Evolutionary conservation across 2,888 invertebrate species (phyloP), one percentile per base, ranked within the genome.

Genomic region (Melolontha melolontha): DNA sequence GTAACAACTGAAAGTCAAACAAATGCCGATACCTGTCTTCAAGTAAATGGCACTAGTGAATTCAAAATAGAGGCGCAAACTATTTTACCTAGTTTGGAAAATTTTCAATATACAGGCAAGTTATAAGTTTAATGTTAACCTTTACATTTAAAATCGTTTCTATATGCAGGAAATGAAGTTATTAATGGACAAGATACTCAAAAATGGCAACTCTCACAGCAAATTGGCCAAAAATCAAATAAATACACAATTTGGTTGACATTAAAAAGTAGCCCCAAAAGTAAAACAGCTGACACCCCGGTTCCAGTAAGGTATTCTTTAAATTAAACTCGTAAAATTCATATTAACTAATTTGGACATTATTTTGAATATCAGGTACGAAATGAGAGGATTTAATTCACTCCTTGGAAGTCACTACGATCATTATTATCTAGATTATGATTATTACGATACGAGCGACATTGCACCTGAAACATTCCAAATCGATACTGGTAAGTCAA

Each of bases 381-480:
- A 97, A 84, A 98, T 98, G 97, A 90, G 90, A 78, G 98, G 97
- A 0, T 97, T 88, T 82, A 97, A 98, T 81, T 89, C 91, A 0
- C 85, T 98, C 0, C 85, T 98, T n/a, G 97, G 97, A 0, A 97
- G 97, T 0, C 97, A 98, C 82, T 97, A 93, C 79, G 97, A 98
- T 82, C 96, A 97, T 81, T 98, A 98, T 79, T 94, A 92, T 80
- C 81, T 98, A 54, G 90, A 92, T 50, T 97, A 97, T 78, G 88
- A 89, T 49, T 86, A 86, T 70, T 91, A 89, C 71, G 84, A 87
- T 47, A 87, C 89, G 6, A 91, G 91, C 39, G 86, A 87, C 42
- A 92, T 92, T 44, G 88, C 89, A 69, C 86, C 89, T 50, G 86
- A 88, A 39, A 90, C 92, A 0, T 95, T 95, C 78, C 83, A 87